Base-by-base conservation (phyloP, 2,797 vertebrate genomes). In the Hyperoplus lanceolatus region DNA sequence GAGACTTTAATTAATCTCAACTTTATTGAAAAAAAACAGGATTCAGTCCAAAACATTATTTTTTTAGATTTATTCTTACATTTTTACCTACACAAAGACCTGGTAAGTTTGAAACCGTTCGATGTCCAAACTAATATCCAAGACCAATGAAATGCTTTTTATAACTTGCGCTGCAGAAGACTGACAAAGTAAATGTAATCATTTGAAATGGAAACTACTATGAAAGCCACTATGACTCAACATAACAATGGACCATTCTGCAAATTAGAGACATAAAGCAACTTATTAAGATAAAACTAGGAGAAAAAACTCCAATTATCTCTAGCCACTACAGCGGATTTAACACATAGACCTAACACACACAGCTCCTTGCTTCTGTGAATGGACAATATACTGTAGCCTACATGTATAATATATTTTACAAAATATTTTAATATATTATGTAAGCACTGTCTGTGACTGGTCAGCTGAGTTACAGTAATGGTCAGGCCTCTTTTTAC, bases 391-490 rank as follows among this genome's bases (percentile, higher is more conserved):
- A 39, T n/a, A 53, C 43, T 9, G 16, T 50, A 41, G 5, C 4
- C 4, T 53, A 54, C 36, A 54, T 21, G 1, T 2, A 21, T 38
- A 39, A 13, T 5, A 6, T 29, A 29, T 4, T n/a, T 11, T 29
- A 29, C n/a, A 43, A 45, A 6, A 48, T 45, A 45, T 45, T 9
- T 10, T 2, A 48, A 29, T n/a, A 48, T 18, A 15, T 8, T 38
- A 14, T 21, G 8, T 21, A 50, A 51, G 36, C 61, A 50, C 49
- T 39, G 1, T 56, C 56, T 49, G 42, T 51, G 18, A 29, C 10
- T 4, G 4, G 36, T 59, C 42, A 43, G 21, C n/a, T 11, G 1
- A 69, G 70, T 36, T 82, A 65, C 72, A 59, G 58, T 66, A 60
- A 39, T 54, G 48, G 57, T 60, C 66, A 49, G 18, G 6, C 2